Evolutionary conservation across 2,888 invertebrate species (phyloP).

Genomic region (Clusia tigrina): DNA sequence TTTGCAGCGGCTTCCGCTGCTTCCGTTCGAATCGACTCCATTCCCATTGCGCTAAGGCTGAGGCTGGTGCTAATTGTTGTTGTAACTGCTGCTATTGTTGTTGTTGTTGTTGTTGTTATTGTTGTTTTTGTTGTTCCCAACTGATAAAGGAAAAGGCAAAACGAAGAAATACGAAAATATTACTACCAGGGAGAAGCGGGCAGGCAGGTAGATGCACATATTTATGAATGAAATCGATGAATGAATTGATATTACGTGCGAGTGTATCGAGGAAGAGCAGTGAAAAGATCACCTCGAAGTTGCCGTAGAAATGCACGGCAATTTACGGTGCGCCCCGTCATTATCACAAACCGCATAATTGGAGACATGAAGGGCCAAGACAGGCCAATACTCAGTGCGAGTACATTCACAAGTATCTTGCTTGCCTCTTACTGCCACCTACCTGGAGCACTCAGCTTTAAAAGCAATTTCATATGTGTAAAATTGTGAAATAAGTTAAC

Average conservation of each 20-base stretch:
- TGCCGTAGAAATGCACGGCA: not conserved
- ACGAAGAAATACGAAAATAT: not conserved
- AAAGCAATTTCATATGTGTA: not conserved
- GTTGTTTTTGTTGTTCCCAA: no score
- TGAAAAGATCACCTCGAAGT: not conserved
- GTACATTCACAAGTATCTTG: not conserved
- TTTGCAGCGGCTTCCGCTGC: slow-evolving; percentile 48
- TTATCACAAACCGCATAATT: slow-evolving; percentile 57
- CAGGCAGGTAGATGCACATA: slow-evolving; percentile 50
- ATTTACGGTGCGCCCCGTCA: slow-evolving; percentile 33
- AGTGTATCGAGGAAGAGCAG: slow-evolving; percentile 15
- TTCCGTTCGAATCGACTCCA: slow-evolving; percentile 47
- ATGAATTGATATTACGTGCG: slow-evolving; percentile 56
- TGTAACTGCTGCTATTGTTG: no score
- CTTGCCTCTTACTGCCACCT: slow-evolving; percentile 8
- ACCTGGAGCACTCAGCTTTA: not conserved
- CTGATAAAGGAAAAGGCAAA: slow-evolving; percentile 8
- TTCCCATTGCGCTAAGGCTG: no score
- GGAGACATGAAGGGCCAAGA: slow-evolving; percentile 45
- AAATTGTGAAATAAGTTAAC: slow-evolving; percentile 34
- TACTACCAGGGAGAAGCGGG: not conserved
- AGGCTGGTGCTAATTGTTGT: no score
- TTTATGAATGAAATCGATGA: slow-evolving; percentile 51
- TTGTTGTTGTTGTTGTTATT: no score
- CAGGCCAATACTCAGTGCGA: not conserved